A percentile compares a stretch with the other conserved stretches of the same genome.
phyloP scores from a whole-genome alignment of 2,113 vertebrate genomes.

The Bubo scandiacus region DNA sequence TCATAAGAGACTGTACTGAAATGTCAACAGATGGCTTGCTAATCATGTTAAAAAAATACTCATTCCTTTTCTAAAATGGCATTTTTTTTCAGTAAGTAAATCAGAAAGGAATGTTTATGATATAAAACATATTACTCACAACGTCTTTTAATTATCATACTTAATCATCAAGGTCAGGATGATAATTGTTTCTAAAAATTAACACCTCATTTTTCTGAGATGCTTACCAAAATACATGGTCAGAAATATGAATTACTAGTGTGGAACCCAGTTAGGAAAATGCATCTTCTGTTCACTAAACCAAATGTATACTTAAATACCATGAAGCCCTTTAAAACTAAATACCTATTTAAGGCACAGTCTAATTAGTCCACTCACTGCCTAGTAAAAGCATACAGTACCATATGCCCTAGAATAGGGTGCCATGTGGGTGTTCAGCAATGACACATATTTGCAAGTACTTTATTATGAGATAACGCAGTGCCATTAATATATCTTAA shows the following conservation, averaged over 20 bases:
- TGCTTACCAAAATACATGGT: conserved; percentile 61
- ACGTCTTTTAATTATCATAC: conserved; percentile 79
- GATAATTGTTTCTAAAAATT: conserved; percentile 82
- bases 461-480: conserved; percentile 67
- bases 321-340: conserved; percentile 64
- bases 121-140: conserved; percentile 82
- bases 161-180: conserved; percentile 82
- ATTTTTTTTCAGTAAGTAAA: conserved; percentile 74
- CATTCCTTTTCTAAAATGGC: conserved; percentile 79
- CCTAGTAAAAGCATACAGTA: conserved; percentile 63
- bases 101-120: conserved; percentile 79
- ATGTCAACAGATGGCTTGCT: conserved; percentile 87
- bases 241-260: conserved; percentile 53
- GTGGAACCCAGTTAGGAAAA: conserved; percentile 52
- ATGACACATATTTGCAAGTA: conserved; percentile 63
- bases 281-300: conserved; percentile 59
- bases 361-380: conserved; percentile 67
- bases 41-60: conserved; percentile 84
- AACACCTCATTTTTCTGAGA: conserved; percentile 70
- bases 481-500: conserved; percentile 68
- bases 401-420: conserved; percentile 60
- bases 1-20: conserved; percentile 79
- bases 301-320: conserved; percentile 63
- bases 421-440: conserved; percentile 63
- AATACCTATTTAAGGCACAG: conserved; percentile 69